Evolutionary conservation across 2,797 vertebrate species (phyloP).

Genomic region (Poeciliopsis presidionis): DNA sequence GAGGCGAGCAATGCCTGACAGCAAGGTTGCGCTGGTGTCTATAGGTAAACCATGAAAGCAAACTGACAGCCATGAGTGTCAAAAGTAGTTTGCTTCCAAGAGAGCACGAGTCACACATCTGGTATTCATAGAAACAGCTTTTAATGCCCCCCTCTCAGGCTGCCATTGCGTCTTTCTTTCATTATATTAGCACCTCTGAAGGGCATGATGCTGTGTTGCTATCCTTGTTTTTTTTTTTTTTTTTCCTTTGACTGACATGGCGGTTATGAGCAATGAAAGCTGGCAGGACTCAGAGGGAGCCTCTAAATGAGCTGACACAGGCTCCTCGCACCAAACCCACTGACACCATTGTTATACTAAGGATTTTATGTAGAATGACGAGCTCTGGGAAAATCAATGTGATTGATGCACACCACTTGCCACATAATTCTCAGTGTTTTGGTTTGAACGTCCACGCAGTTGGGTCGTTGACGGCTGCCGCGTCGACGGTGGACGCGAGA

Average conservation of each 20-base stretch:
- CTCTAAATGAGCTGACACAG: slow-evolving; percentile 78
- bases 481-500: slow-evolving; percentile 19
- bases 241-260: slow-evolving; percentile 73
- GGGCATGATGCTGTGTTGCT: slow-evolving; percentile 56
- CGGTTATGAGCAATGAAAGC: slow-evolving; percentile 78
- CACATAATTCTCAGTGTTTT: slow-evolving; percentile 56
- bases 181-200: slow-evolving; percentile 62
- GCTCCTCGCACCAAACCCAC: slow-evolving; percentile 59
- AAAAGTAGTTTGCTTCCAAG: slow-evolving; percentile 68
- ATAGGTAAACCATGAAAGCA: slow-evolving; percentile 41
- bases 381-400: slow-evolving; percentile 58
- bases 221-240: slow-evolving; percentile 13
- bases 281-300: slow-evolving; percentile 66
- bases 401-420: slow-evolving; percentile 56
- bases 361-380: slow-evolving; percentile 69
- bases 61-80: slow-evolving; percentile 68
- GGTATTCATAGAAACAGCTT: slow-evolving; percentile 66
- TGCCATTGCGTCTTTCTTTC: slow-evolving; percentile 48
- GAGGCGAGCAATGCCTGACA: slow-evolving; percentile 51
- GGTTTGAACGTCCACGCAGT: slow-evolving; percentile 41
- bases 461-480: slow-evolving; percentile 46
- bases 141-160: slow-evolving; percentile 50
- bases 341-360: slow-evolving; percentile 77
- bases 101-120: slow-evolving; percentile 59
- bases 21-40: slow-evolving; percentile 32